Conservation (phyloP, 2,888 invertebrate genomes). For the Tetrapedia diversipes region DNA sequence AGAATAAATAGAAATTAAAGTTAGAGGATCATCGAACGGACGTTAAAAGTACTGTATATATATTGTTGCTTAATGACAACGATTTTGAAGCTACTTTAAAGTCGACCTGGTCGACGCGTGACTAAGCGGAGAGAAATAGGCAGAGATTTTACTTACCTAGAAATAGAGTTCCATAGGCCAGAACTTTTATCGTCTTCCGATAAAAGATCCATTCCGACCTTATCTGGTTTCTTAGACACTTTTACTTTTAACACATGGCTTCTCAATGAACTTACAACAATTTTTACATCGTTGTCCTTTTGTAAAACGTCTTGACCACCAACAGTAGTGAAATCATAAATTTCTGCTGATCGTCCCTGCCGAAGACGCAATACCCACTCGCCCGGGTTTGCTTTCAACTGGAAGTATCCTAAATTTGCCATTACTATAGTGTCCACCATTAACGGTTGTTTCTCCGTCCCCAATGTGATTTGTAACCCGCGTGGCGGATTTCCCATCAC, state of each 20-base stretch:
- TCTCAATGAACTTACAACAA: constrained; percentile 91
- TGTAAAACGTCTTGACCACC: constrained; percentile 84
- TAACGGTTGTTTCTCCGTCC: constrained; percentile 90
- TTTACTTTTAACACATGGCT: constrained; percentile 96
- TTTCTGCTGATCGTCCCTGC: constrained; percentile 96
- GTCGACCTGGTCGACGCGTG: neutral
- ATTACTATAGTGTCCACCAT: constrained; percentile 99
- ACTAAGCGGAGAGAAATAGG: neutral
- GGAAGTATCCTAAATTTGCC: constrained; percentile 99
- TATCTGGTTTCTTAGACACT: constrained; percentile 95
- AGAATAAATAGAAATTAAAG: constrained; percentile 72
- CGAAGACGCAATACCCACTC: constrained; percentile 95
- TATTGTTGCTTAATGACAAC: constrained; percentile 30
- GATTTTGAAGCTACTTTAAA: constrained; percentile 18
- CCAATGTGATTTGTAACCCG: constrained; percentile 97
- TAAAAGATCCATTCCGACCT: constrained; percentile 92
- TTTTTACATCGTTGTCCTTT: constrained; percentile 85
- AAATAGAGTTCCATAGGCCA: constrained; percentile 97
- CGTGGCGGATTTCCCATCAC: constrained; percentile 96
- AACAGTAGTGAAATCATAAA: constrained; percentile 91
- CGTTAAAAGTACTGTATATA: constrained; percentile 46
- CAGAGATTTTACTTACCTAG: constrained; percentile 86
- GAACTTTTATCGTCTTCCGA: constrained; percentile 90
- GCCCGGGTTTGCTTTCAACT: constrained; percentile 98
- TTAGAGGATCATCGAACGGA: constrained; percentile 47